These are phyloP conservation scores for Eurytemora carolleeae DNA, from an alignment of 1,140 invertebrate species.

Conservation along the genomic window DNA sequence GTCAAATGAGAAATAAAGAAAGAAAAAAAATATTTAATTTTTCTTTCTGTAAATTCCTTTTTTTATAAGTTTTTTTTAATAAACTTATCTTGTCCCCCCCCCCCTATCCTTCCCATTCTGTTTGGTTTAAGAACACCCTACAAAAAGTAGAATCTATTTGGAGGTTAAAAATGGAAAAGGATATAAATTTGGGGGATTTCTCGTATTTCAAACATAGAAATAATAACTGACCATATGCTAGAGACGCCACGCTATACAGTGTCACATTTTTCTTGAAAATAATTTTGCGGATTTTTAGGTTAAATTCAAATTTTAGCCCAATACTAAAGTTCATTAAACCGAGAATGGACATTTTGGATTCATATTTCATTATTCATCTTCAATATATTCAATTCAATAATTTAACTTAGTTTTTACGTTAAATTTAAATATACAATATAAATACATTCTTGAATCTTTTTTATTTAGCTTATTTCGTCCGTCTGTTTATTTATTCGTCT, in stretches of 20 bases:
- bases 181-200: background rate
- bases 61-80: too few species aligned
- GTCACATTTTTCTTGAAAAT: background rate
- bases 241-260: background rate
- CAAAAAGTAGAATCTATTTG: background rate
- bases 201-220: background rate
- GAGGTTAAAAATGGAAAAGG: background rate
- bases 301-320: background rate
- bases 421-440: too few species aligned
- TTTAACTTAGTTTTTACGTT: background rate
- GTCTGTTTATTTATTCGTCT: too few species aligned
- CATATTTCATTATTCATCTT: background rate
- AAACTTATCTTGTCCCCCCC: too few species aligned
- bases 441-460: too few species aligned
- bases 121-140: background rate
- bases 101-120: too few species aligned
- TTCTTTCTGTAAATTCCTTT: background rate
- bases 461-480: too few species aligned
- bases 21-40: background rate
- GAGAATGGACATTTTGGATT: background rate
- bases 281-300: too few species aligned
- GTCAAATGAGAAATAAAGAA: background rate
- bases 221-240: background rate
- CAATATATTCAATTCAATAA: background rate
- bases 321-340: background rate